Evolutionary conservation across 1,140 invertebrate genomes (phyloP).

Genomic region (Sweltsa coloradensis): DNA sequence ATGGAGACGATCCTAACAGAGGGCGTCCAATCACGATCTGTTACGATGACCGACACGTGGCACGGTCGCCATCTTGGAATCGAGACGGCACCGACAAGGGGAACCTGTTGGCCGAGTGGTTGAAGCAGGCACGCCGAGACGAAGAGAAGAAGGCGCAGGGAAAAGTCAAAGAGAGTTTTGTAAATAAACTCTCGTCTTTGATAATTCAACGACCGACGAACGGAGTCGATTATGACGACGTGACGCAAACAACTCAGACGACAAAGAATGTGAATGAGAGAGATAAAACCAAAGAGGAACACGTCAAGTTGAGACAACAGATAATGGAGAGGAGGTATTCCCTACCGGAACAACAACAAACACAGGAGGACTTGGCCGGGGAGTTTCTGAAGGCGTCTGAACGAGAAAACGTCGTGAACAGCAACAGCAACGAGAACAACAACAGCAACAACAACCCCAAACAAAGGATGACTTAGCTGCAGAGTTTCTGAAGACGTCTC

Average conservation of each 20-base stretch:
- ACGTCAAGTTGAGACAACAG: neutral
- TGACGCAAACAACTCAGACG: too few species aligned
- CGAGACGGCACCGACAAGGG: constrained; percentile 22
- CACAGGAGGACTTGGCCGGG: neutral
- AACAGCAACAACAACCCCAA: neutral
- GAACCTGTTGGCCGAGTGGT: constrained; percentile 36
- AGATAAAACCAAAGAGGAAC: constrained; percentile 7
- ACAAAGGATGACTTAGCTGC: too few species aligned
- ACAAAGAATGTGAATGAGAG: too few species aligned
- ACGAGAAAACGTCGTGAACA: neutral
- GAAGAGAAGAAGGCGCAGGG: too few species aligned
- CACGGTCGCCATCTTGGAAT: too few species aligned
- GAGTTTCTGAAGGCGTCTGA: neutral
- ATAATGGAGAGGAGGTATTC: constrained; percentile 1
- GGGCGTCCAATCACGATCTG: too few species aligned
- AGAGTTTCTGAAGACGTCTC: too few species aligned
- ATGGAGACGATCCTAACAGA: too few species aligned
- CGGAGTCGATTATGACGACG: too few species aligned
- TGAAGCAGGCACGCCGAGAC: constrained; percentile 31
- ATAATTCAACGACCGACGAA: too few species aligned
- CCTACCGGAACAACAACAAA: neutral
- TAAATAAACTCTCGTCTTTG: neutral
- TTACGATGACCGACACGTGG: too few species aligned
- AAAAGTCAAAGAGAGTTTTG: constrained; percentile 16
- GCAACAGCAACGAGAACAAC: neutral